These are phyloP conservation scores for Trachelipus rathkii DNA, from an alignment of 1,140 invertebrate species.

Conservation along the genomic window DNA sequence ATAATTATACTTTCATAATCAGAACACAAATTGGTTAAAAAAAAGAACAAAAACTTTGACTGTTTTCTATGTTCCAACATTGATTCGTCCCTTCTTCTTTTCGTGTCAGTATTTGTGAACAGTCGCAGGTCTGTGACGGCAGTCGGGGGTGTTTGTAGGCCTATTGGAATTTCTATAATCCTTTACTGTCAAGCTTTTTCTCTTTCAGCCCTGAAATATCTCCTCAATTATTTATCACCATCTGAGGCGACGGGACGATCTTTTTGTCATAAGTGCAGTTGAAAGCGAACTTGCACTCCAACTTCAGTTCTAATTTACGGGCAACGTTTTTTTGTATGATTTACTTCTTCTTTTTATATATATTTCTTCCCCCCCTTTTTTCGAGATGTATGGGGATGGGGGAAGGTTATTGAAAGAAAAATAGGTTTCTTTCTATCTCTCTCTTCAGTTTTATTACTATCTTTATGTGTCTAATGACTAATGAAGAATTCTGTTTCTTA, in stretches of 20 bases:
- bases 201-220: slow-evolving; percentile 4
- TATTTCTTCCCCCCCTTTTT: too few species aligned
- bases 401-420: too few species aligned
- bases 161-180: slow-evolving; percentile 7
- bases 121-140: not conserved
- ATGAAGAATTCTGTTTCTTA: too few species aligned
- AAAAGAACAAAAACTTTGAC: too few species aligned
- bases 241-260: not conserved
- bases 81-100: not conserved
- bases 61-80: not conserved
- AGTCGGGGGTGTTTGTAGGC: not conserved
- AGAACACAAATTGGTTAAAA: too few species aligned
- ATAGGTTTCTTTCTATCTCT: too few species aligned
- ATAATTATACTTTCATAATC: too few species aligned
- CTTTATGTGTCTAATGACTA: too few species aligned
- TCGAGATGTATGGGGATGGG: too few species aligned
- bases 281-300: not conserved
- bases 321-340: not conserved
- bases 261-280: slow-evolving; percentile 13
- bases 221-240: slow-evolving; percentile 13
- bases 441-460: too few species aligned
- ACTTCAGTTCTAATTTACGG: slow-evolving; percentile 1
- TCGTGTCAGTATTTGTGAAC: not conserved
- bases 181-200: not conserved
- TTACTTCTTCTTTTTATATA: not conserved